These are phyloP conservation scores for Microtus ochrogaster DNA, from an alignment of 2,113 vertebrate genomes.

Conservation along the genomic window DNA sequence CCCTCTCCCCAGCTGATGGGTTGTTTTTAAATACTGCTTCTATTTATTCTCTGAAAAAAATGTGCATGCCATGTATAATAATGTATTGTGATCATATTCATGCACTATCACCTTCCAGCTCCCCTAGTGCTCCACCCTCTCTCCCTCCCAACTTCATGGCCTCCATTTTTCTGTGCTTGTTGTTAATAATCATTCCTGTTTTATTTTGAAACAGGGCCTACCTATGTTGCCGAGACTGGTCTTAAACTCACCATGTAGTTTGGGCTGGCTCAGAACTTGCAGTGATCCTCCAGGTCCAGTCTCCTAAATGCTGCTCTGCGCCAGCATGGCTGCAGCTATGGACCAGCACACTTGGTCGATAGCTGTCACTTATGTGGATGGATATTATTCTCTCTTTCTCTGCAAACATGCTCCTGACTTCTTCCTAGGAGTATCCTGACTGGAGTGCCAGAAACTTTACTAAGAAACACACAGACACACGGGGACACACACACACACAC, in stretches of 20 bases:
- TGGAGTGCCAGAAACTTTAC: background rate
- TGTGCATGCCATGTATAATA: background rate
- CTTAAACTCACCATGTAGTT: background rate
- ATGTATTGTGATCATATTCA: background rate
- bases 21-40: background rate
- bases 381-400: background rate
- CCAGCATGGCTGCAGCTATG: background rate
- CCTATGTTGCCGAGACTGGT: background rate
- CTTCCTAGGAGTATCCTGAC: background rate
- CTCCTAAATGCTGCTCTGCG: background rate
- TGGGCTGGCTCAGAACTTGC: background rate
- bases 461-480: constrained; percentile 5
- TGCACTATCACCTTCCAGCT: background rate
- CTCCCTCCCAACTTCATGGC: background rate
- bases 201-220: background rate
- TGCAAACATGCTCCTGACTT: background rate
- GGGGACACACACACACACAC: too few species aligned
- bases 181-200: background rate
- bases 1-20: background rate
- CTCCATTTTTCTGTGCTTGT: background rate
- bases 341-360: background rate
- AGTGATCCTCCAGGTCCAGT: background rate
- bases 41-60: background rate
- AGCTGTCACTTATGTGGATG: background rate
- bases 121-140: background rate